Evolutionary conservation across 2,888 invertebrate species (phyloP), one percentile per base, ranked within the genome.

Genomic region (Acleris laterana): DNA sequence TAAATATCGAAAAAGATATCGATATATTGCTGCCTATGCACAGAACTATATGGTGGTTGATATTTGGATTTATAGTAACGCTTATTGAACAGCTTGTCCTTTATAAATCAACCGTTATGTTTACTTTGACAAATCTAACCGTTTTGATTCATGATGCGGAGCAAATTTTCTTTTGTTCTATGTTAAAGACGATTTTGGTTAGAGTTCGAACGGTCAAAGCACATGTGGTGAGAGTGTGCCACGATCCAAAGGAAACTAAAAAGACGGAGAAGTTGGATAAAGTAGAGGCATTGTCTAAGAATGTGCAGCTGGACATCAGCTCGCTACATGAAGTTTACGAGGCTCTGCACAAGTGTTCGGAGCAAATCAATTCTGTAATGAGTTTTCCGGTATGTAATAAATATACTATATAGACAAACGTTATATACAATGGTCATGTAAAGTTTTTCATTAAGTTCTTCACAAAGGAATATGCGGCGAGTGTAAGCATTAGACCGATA

Each of bases 291-390:
- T 72, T 88, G 50, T 76, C 82, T 22, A 77, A 82, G 20, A 85
- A 84, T 70, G 71, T 70, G 11, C 68, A 74, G 49, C 75, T 85
- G n/a, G 81, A 85, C 70, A 77, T 84, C 32, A 78, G 70, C 70
- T 77, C 83, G 48, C 72, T 88, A 66, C 87, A 89, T 67, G 77
- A 74, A 69, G 78, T 78, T 11, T 90, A 89, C 69, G 89, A 88
- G 69, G 71, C 81, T 59, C 74, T 90, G 68, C 83, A 89, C 70
- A 81, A 82, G 69, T 87, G 84, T 70, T 79, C 87, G 2, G 78
- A 81, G 53, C 77, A 84, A 72, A 78, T 90, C 1, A 89, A 87
- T 70, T 76, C 76, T 16, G 71, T 84, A n/a, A 87, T 90, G 82
- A 82, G 79, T 74, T 74, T 88, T 32, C 82, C 87, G 76, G 89